Evolutionary conservation across 92 coral and sea anemone species (phyloP).

Genomic region (Phenganax stokvisi): DNA sequence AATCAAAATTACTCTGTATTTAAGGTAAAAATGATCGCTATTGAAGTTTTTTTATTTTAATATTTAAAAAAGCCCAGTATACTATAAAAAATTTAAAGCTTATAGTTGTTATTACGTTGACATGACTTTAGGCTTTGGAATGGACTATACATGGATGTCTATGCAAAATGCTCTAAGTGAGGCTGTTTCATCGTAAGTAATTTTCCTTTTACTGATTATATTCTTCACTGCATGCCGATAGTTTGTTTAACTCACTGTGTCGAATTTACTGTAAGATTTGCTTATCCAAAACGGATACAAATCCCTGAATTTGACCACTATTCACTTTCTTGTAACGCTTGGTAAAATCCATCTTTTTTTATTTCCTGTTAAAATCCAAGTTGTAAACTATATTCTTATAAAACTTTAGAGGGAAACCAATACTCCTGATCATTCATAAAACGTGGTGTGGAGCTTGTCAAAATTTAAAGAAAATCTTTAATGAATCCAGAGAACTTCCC

Average conservation of each 20-base stretch:
- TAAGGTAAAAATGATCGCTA: neutral
- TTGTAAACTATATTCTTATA: no score
- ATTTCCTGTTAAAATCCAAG: no score
- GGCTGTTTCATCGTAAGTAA: conserved; percentile 52
- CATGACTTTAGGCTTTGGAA: conserved; percentile 66
- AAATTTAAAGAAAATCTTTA: conserved; percentile 72
- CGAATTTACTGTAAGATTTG: no score
- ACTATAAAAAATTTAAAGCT: neutral
- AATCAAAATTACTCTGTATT: neutral
- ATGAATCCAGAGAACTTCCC: conserved; percentile 65
- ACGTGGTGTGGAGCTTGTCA: conserved; percentile 82
- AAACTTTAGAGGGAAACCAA: conserved; percentile 56
- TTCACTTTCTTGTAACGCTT: no score
- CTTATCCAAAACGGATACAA: no score
- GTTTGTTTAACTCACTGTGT: no score
- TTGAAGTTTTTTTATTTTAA: no score
- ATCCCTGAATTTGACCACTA: no score
- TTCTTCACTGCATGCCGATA: no score
- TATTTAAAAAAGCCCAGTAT: no score
- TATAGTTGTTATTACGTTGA: no score
- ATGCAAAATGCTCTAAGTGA: conserved; percentile 52
- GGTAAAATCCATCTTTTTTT: no score
- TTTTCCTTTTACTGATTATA: neutral
- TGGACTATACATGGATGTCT: conserved; percentile 63
- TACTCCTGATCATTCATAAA: conserved; percentile 66